These are phyloP conservation scores for Xiphorhynchus erythropygius DNA, from an alignment of 2,797 vertebrate species.

Conservation along the genomic window DNA sequence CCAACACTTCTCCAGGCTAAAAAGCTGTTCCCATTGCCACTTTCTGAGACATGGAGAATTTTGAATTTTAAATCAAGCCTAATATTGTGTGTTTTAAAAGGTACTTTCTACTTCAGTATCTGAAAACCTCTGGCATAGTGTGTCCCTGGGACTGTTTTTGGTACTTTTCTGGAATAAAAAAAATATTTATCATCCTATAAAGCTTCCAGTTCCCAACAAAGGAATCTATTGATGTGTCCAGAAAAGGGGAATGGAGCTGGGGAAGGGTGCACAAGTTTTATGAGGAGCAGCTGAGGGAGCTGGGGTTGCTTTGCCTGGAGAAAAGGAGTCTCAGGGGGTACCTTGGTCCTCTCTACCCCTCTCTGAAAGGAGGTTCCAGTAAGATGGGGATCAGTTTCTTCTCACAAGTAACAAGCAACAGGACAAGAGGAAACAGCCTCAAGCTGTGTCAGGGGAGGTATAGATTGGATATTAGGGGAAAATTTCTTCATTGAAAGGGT, in stretches of 20 bases:
- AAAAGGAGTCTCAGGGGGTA: not conserved
- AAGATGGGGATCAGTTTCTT: not conserved
- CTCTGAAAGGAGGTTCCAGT: not conserved
- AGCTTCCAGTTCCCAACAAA: not conserved
- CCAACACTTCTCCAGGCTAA: constrained; percentile 27
- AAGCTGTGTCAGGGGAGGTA: no score
- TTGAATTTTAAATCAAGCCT: not conserved
- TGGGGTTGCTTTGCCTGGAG: not conserved
- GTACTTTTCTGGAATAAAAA: not conserved
- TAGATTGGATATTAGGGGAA: no score
- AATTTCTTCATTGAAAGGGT: not conserved
- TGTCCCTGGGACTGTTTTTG: not conserved
- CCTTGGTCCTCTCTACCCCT: not conserved
- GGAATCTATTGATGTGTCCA: not conserved
- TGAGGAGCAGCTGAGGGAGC: not conserved
- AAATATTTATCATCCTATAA: not conserved
- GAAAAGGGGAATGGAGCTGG: not conserved
- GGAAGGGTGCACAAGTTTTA: not conserved
- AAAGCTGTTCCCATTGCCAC: not conserved
- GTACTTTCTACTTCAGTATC: not conserved
- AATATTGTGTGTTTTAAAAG: not conserved
- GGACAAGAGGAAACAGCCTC: no score
- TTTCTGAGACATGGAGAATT: not conserved
- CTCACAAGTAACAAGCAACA: not conserved
- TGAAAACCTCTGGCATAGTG: not conserved